Percentiles rank a stretch among this genome's conserved stretches.
phyloP scores from a whole-genome alignment of 2,888 invertebrate genomes.

The Polymixis flavicincta region DNA sequence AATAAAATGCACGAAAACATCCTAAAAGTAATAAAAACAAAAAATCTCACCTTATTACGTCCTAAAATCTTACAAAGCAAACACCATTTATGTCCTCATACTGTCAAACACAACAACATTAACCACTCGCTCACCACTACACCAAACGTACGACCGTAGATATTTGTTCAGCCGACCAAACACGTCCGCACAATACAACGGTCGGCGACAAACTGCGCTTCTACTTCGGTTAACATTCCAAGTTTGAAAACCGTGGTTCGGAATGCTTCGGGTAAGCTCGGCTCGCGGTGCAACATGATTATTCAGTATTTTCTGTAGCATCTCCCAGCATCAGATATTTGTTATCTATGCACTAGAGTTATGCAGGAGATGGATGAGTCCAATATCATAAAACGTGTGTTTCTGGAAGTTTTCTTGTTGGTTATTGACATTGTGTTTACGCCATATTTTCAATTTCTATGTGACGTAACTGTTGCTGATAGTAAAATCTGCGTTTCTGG shows the following conservation, averaged over 20 bases:
- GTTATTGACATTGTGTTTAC: constrained; percentile 35
- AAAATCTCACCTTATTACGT: constrained; percentile 57
- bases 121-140: constrained; percentile 76
- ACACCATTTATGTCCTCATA: constrained; percentile 70
- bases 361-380: constrained; percentile 56
- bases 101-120: constrained; percentile 68
- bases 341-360: constrained; percentile 68
- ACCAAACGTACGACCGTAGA: constrained; percentile 69
- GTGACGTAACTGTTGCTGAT: constrained; percentile 14
- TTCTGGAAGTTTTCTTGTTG: constrained; percentile 34
- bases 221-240: constrained; percentile 70
- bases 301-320: constrained; percentile 68
- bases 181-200: constrained; percentile 69
- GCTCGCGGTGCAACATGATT: constrained; percentile 68
- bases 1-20: background rate
- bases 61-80: constrained; percentile 52
- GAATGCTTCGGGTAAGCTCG: constrained; percentile 74
- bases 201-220: constrained; percentile 78
- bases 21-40: background rate
- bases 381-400: constrained; percentile 59
- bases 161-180: constrained; percentile 37
- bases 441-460: constrained; percentile 23
- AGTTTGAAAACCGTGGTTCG: constrained; percentile 75
- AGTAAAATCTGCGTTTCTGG: background rate
- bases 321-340: constrained; percentile 62